phyloP scores from a whole-genome alignment of 2,888 invertebrate genomes.

The Amblyjoppa fuscipennis region DNA sequence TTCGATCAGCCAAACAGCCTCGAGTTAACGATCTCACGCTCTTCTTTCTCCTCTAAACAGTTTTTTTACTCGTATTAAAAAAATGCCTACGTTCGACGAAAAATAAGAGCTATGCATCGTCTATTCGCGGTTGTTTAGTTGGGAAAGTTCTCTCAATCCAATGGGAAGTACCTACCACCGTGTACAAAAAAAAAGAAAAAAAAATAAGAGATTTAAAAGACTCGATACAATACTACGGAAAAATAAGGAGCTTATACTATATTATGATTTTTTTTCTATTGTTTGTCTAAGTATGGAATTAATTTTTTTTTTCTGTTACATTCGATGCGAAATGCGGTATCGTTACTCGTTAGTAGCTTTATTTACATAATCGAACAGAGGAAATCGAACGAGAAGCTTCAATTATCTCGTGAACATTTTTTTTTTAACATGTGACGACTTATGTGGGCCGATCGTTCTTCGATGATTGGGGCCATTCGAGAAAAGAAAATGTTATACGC shows the following conservation, averaged over 20 bases:
- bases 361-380: conserved; percentile 18
- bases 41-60: conserved; percentile 11
- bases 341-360: conserved; percentile 61
- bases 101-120: conserved; percentile 16
- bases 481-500: conserved; percentile 35
- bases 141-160: conserved; percentile 57
- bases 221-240: conserved; percentile 76
- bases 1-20: conserved; percentile 40
- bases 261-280: conserved; percentile 55
- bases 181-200: conserved; percentile 75
- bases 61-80: conserved; percentile 3
- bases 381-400: conserved; percentile 40
- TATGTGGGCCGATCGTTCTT: conserved; percentile 67
- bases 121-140: conserved; percentile 48
- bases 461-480: conserved; percentile 41
- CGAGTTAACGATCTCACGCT: conserved; percentile 40
- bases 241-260: conserved; percentile 76
- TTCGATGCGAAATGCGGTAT: conserved; percentile 58
- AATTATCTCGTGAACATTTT: conserved; percentile 37
- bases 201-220: conserved; percentile 76
- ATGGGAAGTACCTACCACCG: conserved; percentile 75
- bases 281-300: conserved; percentile 57
- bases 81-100: background rate
- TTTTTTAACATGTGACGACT: conserved; percentile 56
- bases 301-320: conserved; percentile 58